Evolutionary conservation across 2,888 invertebrate species (phyloP).

Genomic region (Fragum sueziense): DNA sequence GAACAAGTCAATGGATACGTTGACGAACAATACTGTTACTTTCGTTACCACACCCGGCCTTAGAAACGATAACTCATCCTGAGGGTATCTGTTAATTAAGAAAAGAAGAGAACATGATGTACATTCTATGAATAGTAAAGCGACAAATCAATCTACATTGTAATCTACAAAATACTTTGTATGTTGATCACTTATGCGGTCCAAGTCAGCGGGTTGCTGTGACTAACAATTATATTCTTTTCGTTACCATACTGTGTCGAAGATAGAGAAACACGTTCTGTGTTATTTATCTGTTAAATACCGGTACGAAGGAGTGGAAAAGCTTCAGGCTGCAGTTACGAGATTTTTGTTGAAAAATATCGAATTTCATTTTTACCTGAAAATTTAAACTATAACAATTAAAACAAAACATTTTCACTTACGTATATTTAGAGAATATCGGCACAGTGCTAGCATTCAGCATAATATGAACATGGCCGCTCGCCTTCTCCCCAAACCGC

Average conservation of each 20-base stretch:
- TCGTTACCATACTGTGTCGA: too few relatives aligned
- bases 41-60: background rate
- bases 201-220: too few relatives aligned
- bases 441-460: constrained; percentile 35
- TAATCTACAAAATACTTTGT: too few relatives aligned
- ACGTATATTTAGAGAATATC: constrained; percentile 39
- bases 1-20: background rate
- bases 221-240: too few relatives aligned
- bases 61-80: background rate
- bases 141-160: background rate
- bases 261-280: too few relatives aligned
- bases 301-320: too few relatives aligned
- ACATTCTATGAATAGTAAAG: background rate
- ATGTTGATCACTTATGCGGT: too few relatives aligned
- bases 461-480: constrained; percentile 39
- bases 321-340: too few relatives aligned
- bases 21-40: background rate
- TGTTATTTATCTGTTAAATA: too few relatives aligned
- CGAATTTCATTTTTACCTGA: too few relatives aligned
- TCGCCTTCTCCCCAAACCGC: constrained; percentile 27
- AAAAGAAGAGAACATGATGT: background rate
- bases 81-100: background rate
- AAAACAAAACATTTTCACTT: constrained; percentile 13
- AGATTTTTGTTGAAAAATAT: too few relatives aligned
- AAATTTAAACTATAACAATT: too few relatives aligned